phyloP scores from a whole-genome alignment of 1,140 invertebrate species.

The Grapholita molesta region DNA sequence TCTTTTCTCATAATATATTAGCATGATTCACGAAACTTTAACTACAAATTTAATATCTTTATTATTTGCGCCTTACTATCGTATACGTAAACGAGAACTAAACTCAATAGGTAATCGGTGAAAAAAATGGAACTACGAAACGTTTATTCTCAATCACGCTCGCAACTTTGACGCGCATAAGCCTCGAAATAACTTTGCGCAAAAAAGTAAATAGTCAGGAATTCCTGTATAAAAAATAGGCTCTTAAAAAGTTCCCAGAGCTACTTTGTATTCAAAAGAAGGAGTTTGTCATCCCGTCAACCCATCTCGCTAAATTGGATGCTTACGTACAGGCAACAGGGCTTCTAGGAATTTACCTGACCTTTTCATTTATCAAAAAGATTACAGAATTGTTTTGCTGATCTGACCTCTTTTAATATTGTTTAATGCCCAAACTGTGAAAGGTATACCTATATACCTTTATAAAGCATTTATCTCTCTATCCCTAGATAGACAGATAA shows the following conservation, averaged over 20 bases:
- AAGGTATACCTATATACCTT: too few species aligned
- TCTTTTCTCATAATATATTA: too few species aligned
- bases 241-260: neutral
- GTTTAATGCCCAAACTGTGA: too few species aligned
- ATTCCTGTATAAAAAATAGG: neutral
- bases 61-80: too few species aligned
- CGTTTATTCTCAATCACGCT: neutral
- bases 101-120: too few species aligned
- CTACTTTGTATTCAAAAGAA: slow-evolving; percentile 6
- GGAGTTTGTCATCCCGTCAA: slow-evolving; percentile 1
- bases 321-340: neutral
- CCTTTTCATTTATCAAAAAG: neutral
- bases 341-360: neutral
- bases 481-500: too few species aligned
- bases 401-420: neutral
- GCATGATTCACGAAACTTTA: too few species aligned
- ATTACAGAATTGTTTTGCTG: neutral
- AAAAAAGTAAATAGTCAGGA: neutral
- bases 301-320: neutral
- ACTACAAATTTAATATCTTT: too few species aligned
- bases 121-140: too few species aligned
- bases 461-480: too few species aligned
- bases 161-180: neutral
- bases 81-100: too few species aligned
- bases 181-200: neutral